Percentiles rank a stretch among this genome's conserved stretches.
These are phyloP conservation scores for Cairina moschata DNA, from an alignment of 2,113 vertebrate genomes.

Conservation along the genomic window DNA sequence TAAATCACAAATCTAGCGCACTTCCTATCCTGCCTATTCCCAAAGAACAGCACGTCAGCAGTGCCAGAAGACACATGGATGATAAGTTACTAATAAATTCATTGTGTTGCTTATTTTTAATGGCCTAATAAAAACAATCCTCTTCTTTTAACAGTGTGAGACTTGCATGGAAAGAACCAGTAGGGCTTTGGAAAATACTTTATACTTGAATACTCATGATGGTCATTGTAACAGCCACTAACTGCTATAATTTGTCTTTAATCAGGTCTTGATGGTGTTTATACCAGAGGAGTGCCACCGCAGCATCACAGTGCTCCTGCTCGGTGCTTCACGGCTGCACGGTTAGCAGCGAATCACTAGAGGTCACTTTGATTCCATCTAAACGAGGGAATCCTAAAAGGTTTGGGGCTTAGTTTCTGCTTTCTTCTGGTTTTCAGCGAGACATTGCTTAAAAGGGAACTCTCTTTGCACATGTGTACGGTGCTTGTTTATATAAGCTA, in stretches of 20 bases:
- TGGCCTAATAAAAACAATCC: conserved; percentile 35
- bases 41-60: conserved; percentile 40
- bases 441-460: neutral
- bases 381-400: neutral
- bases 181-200: neutral
- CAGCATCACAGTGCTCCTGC: neutral
- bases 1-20: neutral
- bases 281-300: neutral
- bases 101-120: conserved; percentile 58
- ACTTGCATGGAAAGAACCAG: neutral
- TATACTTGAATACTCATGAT: neutral
- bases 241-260: neutral
- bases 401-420: neutral
- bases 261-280: neutral
- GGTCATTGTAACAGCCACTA: neutral
- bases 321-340: neutral
- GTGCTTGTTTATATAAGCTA: neutral
- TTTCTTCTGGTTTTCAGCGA: neutral
- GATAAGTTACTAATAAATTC: conserved; percentile 62
- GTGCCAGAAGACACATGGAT: conserved; percentile 55
- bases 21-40: conserved; percentile 53
- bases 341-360: conserved; percentile 56
- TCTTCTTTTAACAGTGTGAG: neutral
- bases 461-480: neutral
- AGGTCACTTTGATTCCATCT: conserved; percentile 71